These are phyloP conservation scores for Cichlasoma orientale DNA, from an alignment of 2,797 vertebrate genomes.

Conservation along the genomic window DNA sequence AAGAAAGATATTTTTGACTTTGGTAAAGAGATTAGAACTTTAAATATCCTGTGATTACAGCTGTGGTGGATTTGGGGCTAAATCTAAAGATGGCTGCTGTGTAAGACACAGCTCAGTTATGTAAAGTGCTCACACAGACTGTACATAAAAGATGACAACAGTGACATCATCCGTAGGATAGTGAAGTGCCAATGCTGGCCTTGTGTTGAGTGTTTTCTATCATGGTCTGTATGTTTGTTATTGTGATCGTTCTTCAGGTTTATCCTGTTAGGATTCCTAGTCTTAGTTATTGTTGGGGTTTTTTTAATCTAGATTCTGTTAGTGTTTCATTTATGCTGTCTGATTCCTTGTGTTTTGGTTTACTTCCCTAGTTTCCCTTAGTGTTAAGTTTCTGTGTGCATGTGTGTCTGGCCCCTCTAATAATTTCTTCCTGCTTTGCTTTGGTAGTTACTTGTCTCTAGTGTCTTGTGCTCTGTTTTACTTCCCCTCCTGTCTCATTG, in stretches of 20 bases:
- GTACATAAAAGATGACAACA: not conserved
- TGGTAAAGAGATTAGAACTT: not conserved
- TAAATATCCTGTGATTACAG: not conserved
- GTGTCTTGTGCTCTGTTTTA: not conserved
- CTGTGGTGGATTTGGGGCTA: not conserved
- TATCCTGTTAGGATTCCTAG: not conserved
- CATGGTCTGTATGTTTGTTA: not conserved
- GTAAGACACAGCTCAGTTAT: not conserved
- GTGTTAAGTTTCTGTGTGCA: not conserved
- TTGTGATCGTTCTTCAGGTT: not conserved
- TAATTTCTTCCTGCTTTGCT: not conserved
- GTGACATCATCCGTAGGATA: not conserved
- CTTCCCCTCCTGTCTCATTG: not conserved
- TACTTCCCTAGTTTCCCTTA: not conserved
- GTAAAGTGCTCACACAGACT: not conserved
- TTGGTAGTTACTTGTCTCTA: not conserved
- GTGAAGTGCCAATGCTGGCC: not conserved
- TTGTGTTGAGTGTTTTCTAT: not conserved
- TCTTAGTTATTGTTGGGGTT: not conserved
- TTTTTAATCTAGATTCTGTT: not conserved
- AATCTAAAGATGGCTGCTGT: not conserved
- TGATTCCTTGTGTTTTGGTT: too few species aligned
- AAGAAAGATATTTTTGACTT: not conserved
- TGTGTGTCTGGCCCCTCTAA: not conserved
- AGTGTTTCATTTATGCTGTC: too few species aligned